Conservation (phyloP, 2,888 invertebrate genomes). For the Cerceris rybyensis region DNA sequence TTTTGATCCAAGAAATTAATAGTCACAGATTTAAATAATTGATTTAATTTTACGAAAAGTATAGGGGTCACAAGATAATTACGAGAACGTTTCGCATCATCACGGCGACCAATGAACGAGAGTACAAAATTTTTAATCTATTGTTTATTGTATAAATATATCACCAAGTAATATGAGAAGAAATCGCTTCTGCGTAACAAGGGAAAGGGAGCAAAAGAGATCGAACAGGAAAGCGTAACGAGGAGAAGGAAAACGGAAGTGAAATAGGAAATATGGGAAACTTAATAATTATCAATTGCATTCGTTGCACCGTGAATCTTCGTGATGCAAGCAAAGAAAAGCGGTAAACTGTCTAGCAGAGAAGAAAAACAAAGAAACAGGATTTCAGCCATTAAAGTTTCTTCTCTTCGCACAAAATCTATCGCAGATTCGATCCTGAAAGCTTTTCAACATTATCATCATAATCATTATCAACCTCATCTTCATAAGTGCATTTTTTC, state of each 20-base stretch:
- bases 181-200: constrained; percentile 52
- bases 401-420: constrained; percentile 17
- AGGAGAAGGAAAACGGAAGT: constrained; percentile 23
- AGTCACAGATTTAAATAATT: too few relatives aligned
- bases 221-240: constrained; percentile 41
- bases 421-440: constrained; percentile 34
- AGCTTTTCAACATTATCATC: constrained; percentile 19
- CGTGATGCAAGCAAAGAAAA: constrained; percentile 28
- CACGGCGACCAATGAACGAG: background rate
- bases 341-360: constrained; percentile 23
- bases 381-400: constrained; percentile 29
- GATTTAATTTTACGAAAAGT: too few relatives aligned
- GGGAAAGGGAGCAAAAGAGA: constrained; percentile 48
- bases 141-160: constrained; percentile 78
- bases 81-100: background rate
- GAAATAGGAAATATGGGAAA: background rate
- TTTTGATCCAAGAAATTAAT: too few relatives aligned
- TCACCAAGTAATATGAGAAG: constrained; percentile 74
- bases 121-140: constrained; percentile 42
- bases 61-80: background rate
- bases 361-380: constrained; percentile 31
- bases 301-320: constrained; percentile 29
- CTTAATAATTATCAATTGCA: constrained; percentile 14
- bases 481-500: constrained; percentile 39
- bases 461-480: constrained; percentile 16